Conservation (phyloP, 2,113 vertebrate genomes). For the Anthoscopus minutus region DNA sequence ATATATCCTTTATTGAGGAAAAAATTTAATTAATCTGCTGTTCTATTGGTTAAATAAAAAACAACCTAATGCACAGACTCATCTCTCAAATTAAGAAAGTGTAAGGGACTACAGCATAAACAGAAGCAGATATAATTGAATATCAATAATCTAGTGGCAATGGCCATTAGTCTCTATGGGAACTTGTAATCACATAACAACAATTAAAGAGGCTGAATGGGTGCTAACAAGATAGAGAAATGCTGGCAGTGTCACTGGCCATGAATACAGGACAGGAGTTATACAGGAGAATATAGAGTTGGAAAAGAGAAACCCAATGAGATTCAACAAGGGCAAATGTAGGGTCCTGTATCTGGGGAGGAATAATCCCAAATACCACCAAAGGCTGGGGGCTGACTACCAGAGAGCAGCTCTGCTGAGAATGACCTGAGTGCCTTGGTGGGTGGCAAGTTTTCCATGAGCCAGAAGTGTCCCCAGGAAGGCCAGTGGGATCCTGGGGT, state of each 20-base stretch:
- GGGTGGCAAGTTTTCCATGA: neutral
- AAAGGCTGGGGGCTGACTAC: neutral
- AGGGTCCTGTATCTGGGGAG: too few species aligned
- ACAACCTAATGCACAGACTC: neutral
- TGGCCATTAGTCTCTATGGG: neutral
- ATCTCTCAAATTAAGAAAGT: neutral
- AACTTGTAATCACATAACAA: neutral
- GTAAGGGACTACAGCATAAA: neutral
- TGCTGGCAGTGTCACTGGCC: neutral
- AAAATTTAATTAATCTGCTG: neutral
- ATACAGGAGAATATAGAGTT: neutral
- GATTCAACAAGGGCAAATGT: too few species aligned
- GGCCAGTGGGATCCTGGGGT: too few species aligned
- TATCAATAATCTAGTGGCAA: neutral
- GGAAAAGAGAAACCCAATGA: neutral
- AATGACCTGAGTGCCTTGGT: neutral
- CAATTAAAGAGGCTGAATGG: neutral
- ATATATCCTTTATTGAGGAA: neutral
- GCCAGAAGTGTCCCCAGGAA: neutral
- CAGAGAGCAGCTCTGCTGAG: neutral
- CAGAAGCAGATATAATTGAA: neutral
- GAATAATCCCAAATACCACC: neutral
- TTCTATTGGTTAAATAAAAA: neutral
- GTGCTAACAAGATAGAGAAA: neutral
- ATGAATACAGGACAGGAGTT: neutral